Percentiles rank a stretch among this genome's conserved stretches.
Evolutionary conservation across 1,140 invertebrate species (phyloP).

Genomic region (Rhopalosiphum maidis): DNA sequence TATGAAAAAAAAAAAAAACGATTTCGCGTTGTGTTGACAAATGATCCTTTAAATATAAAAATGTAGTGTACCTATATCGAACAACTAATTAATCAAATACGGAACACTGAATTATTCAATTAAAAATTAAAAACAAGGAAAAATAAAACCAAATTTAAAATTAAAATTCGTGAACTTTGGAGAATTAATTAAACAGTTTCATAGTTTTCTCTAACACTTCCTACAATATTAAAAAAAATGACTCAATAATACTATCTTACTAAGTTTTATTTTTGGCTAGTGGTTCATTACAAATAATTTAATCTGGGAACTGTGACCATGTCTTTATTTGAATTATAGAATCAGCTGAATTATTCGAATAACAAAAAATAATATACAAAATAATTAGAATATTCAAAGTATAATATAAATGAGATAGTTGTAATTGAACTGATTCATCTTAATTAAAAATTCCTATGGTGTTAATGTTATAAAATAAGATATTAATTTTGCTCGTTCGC

Average conservation of each 20-base stretch:
- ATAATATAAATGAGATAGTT: background rate
- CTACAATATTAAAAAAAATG: background rate
- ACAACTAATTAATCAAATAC: slow-evolving; percentile 10
- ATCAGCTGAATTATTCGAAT: background rate
- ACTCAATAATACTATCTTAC: background rate
- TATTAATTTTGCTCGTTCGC: background rate
- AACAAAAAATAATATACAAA: too few relatives aligned
- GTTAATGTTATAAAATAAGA: background rate
- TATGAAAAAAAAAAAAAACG: background rate
- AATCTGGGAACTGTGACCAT: background rate
- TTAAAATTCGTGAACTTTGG: background rate
- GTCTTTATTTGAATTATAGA: background rate
- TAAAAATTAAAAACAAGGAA: slow-evolving; percentile 1
- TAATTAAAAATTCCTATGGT: background rate
- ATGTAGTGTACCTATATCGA: background rate
- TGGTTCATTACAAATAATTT: background rate
- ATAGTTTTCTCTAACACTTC: background rate
- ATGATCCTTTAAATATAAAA: background rate
- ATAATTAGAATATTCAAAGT: background rate
- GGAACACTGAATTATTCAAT: background rate
- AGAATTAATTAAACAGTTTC: background rate
- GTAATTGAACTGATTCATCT: background rate
- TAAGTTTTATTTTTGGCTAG: background rate
- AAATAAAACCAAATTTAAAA: background rate
- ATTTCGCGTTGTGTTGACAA: background rate